Evolutionary conservation across 2,888 invertebrate species (phyloP).

Genomic region (Laothoe populi): DNA sequence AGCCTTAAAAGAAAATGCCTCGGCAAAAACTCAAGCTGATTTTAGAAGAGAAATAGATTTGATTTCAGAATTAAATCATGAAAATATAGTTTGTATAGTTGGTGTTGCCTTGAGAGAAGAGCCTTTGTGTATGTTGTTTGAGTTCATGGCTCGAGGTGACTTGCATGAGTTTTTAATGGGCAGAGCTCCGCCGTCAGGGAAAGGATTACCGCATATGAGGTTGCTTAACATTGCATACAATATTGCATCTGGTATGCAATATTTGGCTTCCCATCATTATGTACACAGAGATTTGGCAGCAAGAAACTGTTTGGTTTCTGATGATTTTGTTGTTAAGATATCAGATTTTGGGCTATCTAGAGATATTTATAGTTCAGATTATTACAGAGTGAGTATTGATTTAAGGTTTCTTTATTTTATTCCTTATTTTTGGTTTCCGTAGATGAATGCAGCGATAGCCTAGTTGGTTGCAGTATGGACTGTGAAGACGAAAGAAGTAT

Average conservation of each 20-base stretch:
- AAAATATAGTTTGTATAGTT: conserved; percentile 97
- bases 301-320: conserved; percentile 97
- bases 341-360: conserved; percentile 98
- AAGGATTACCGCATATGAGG: conserved; percentile 91
- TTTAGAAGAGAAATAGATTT: conserved; percentile 97
- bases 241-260: conserved; percentile 93
- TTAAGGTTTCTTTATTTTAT: no score
- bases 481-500: no score
- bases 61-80: conserved; percentile 97
- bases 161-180: conserved; percentile 97
- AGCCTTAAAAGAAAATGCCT: conserved; percentile 96
- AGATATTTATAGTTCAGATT: conserved; percentile 96
- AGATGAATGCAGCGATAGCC: no score
- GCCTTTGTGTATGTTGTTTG: conserved; percentile 98
- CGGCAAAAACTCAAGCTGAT: conserved; percentile 95
- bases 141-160: conserved; percentile 98
- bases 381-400: conserved; percentile 90
- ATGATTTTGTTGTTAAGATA: conserved; percentile 97
- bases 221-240: conserved; percentile 96
- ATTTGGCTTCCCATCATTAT: conserved; percentile 95
- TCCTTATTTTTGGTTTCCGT: no score
- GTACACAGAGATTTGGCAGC: conserved; percentile 98
- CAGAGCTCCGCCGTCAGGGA: conserved; percentile 94
- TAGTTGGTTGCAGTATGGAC: no score
- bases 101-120: conserved; percentile 96